Conservation (phyloP, 2,113 vertebrate genomes). For the Symphodus melops region DNA sequence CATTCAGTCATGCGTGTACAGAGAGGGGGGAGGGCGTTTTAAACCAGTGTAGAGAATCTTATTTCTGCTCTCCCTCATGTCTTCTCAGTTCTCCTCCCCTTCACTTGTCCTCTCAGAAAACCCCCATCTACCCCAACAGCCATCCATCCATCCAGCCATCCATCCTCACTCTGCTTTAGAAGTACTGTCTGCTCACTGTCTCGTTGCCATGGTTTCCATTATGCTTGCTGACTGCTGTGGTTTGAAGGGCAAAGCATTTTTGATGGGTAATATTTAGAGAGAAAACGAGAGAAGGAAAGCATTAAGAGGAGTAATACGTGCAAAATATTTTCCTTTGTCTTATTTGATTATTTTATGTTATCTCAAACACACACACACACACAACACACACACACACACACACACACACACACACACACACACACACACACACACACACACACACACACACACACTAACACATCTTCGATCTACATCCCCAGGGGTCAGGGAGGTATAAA, state of each 20-base stretch:
- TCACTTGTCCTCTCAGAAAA: conserved; percentile 42
- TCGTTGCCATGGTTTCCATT: conserved; percentile 80
- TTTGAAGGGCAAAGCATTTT: conserved; percentile 79
- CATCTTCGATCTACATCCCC: conserved; percentile 49
- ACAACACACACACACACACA: conserved; percentile 6
- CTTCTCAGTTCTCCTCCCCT: conserved; percentile 29
- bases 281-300: not conserved
- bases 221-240: conserved; percentile 69
- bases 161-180: conserved; percentile 44
- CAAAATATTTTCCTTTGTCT: not conserved
- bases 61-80: conserved; percentile 34
- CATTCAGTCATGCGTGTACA: not conserved
- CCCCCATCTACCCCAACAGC: conserved; percentile 8
- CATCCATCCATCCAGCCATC: conserved; percentile 48
- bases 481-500: conserved; percentile 38
- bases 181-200: conserved; percentile 54
- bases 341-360: not conserved
- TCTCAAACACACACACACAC: not conserved
- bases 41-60: conserved; percentile 4
- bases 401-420: too few relatives aligned
- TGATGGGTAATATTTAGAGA: conserved; percentile 58
- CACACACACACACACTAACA: not conserved
- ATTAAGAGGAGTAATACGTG: not conserved
- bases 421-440: too few relatives aligned
- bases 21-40: conserved; percentile 8